Base-by-base conservation (phyloP, 2,797 vertebrate genomes). In the Myripristis murdjan region DNA sequence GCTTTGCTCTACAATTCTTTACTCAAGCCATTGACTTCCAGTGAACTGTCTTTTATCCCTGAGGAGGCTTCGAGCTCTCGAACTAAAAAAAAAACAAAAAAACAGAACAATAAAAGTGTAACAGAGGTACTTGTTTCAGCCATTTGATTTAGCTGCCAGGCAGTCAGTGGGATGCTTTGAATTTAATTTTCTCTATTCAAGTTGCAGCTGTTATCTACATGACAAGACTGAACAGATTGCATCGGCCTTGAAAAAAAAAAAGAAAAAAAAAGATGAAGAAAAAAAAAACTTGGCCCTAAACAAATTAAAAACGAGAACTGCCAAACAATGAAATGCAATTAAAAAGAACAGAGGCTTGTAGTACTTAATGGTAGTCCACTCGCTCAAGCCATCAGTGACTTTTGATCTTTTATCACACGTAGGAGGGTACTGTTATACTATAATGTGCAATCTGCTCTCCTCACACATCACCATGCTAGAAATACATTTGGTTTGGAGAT, bases 361-460 rank as follows among this genome's bases (percentile, higher is more conserved):
- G 70, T 69, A 41, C 24, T 33, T 65, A 59, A 71, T 65, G 76
- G 68, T 18, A 66, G 89, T 83, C 78, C 83, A 74, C 75, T 87
- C 70, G 69, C 87, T 91, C 80, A 74, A 83, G 80, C 90, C 85
- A 61, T 75, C 79, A 74, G 78, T 90, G 90, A 90, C 87, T 90
- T 90, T 84, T 91, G 89, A 90, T 92, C 77, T 76, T 86, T 90
- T 89, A 90, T 88, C 81, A 87, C 81, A 87, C 85, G 55, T 90
- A 75, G 87, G 83, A 88, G 91, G 86, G 76, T 85, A 90, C 87
- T 88, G 90, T 83, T 91, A 64, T 52, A 73, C 91, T 91, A 71
- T 92, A 87, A 92, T 90, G 92, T 93, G 90, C 92, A 93, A 92
- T 91, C 92, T 93, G 91, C 89, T 91, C 91, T 46, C 80, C 77